Percentiles rank a stretch among this genome's conserved stretches.
Evolutionary conservation across 2,113 vertebrate genomes (phyloP).

Genomic region (Solea solea): DNA sequence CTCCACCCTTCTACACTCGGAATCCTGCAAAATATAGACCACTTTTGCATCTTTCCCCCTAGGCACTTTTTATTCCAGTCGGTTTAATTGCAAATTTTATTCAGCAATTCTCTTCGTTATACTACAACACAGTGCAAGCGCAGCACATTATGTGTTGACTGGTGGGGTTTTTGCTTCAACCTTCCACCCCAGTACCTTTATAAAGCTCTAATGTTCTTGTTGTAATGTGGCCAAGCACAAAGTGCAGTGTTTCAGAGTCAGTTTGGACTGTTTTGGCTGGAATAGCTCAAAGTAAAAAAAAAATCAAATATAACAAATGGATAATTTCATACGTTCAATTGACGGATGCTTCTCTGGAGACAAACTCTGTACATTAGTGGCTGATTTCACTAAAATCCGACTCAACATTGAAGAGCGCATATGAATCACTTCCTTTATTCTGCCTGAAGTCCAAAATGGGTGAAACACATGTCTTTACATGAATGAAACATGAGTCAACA

Average conservation of each 20-base stretch:
- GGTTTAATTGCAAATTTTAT: constrained; percentile 51
- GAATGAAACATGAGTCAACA: too few species aligned
- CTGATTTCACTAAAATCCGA: too few species aligned
- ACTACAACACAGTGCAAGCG: constrained; percentile 23
- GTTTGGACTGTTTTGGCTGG: constrained; percentile 4
- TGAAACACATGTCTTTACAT: not conserved
- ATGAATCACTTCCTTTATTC: too few species aligned
- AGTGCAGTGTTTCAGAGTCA: constrained; percentile 30
- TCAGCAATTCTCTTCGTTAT: constrained; percentile 20
- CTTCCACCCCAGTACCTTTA: constrained; percentile 22
- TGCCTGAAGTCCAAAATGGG: not conserved
- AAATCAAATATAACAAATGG: not conserved
- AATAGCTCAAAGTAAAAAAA: not conserved
- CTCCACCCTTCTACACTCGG: not conserved
- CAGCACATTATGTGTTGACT: constrained; percentile 41
- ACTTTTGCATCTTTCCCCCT: not conserved
- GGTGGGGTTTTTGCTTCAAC: constrained; percentile 13
- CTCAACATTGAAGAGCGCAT: too few species aligned
- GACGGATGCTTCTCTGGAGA: not conserved
- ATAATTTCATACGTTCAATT: not conserved
- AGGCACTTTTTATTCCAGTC: constrained; percentile 5
- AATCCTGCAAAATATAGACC: not conserved
- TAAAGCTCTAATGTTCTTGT: constrained; percentile 50
- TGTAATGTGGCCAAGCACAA: constrained; percentile 60
- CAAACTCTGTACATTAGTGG: too few species aligned